A percentile compares a stretch with the other conserved stretches of the same genome.
Evolutionary conservation across 2,888 invertebrate genomes (phyloP).

Genomic region (Drosophila sordidula): DNA sequence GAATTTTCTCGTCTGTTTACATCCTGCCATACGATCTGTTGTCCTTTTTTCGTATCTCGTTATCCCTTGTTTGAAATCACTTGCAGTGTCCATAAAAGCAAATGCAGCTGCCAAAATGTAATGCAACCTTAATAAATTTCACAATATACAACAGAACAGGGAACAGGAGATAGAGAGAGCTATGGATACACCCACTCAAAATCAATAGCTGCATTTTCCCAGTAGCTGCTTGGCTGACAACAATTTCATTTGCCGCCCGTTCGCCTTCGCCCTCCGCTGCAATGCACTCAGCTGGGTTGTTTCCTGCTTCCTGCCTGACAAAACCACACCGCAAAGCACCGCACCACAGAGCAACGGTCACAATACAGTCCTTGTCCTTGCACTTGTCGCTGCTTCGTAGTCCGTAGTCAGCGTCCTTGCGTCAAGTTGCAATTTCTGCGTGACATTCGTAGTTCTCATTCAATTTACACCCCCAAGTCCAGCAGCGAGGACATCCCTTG

Average conservation of each 20-base stretch:
- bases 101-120: constrained; percentile 48
- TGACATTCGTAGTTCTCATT: constrained; percentile 42
- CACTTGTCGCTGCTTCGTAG: constrained; percentile 8
- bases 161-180: too few species aligned
- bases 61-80: constrained; percentile 24
- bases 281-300: constrained; percentile 7
- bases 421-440: constrained; percentile 38
- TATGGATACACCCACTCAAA: constrained; percentile 40
- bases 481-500: constrained; percentile 21
- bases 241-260: constrained; percentile 46
- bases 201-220: constrained; percentile 70
- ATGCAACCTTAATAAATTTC: constrained; percentile 46
- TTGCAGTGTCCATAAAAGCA: constrained; percentile 27
- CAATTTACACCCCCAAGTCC: constrained; percentile 38
- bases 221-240: constrained; percentile 26
- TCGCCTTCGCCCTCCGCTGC: constrained; percentile 1
- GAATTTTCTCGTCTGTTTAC: background rate
- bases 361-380: constrained; percentile 33
- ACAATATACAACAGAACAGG: constrained; percentile 16
- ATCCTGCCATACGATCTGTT: constrained; percentile 8
- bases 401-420: constrained; percentile 25
- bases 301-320: constrained; percentile 30
- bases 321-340: constrained; percentile 8
- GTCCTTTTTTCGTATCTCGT: background rate
- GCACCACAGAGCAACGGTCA: constrained; percentile 26